Conservation (phyloP, 2,888 invertebrate species). For the Folsomia candida region DNA sequence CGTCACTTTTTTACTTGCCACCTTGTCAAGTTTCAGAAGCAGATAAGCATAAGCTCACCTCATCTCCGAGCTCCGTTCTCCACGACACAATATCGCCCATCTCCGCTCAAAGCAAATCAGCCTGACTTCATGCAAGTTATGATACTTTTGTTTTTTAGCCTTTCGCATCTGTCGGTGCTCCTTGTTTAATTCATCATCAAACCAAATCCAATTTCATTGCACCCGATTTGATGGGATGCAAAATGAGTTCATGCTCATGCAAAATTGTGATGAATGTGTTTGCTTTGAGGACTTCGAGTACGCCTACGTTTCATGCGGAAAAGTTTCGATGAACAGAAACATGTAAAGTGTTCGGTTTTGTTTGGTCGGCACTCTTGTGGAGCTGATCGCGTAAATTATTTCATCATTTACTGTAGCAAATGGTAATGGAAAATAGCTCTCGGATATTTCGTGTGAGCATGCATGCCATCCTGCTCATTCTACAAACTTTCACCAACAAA, state of each 20-base stretch:
- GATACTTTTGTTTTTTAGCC: neutral
- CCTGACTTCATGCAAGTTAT: neutral
- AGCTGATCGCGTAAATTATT: neutral
- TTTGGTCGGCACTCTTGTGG: no score
- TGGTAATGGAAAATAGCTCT: neutral
- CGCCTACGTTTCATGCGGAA: neutral
- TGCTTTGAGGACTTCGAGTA: no score
- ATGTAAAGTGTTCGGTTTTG: no score
- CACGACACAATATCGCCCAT: neutral
- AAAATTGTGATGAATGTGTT: conserved; percentile 1
- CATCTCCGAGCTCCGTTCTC: no score
- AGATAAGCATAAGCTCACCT: no score
- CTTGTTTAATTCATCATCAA: no score
- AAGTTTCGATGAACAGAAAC: neutral
- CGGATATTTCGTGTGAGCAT: neutral
- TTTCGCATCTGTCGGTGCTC: neutral
- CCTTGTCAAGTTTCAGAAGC: neutral
- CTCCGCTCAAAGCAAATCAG: neutral
- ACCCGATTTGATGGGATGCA: neutral
- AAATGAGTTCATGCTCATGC: conserved; percentile 4
- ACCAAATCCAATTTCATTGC: neutral
- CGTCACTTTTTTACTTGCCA: neutral
- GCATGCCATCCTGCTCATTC: conserved; percentile 2
- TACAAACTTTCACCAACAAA: neutral
- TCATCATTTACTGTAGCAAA: neutral